These are phyloP conservation scores for Eupithecia subumbrata DNA, from an alignment of 2,888 invertebrate genomes.

Conservation along the genomic window DNA sequence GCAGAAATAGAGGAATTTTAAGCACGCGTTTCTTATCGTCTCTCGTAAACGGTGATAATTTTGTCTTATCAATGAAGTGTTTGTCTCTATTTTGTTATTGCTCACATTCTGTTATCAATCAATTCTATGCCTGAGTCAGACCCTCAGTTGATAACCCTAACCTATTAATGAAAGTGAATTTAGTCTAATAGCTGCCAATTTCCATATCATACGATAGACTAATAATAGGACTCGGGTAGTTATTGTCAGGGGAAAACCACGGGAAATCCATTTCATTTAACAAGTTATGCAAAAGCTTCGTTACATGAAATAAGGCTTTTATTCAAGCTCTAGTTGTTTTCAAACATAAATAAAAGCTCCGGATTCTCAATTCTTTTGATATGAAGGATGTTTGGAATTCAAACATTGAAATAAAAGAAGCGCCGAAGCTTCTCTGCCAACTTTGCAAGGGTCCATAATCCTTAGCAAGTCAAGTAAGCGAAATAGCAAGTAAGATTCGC, in stretches of 20 bases:
- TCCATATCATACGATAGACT: slow-evolving; percentile 10
- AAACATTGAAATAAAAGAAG: neutral
- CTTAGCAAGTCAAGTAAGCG: slow-evolving; percentile 32
- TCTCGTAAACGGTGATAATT: slow-evolving; percentile 46
- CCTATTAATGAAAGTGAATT: slow-evolving; percentile 15
- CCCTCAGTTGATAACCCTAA: slow-evolving; percentile 18
- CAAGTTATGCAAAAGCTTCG: neutral
- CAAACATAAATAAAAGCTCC: neutral
- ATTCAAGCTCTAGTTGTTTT: neutral
- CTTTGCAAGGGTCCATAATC: slow-evolving; percentile 7
- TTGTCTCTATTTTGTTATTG: slow-evolving; percentile 49
- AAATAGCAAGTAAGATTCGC: slow-evolving; percentile 46
- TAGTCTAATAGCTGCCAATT: slow-evolving; percentile 8
- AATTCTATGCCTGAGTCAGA: slow-evolving; percentile 17
- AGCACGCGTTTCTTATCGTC: slow-evolving; percentile 55
- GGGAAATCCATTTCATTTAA: slow-evolving; percentile 24
- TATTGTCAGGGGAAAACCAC: slow-evolving; percentile 35
- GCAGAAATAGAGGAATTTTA: slow-evolving; percentile 45
- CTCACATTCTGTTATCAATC: slow-evolving; percentile 26
- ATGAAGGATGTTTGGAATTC: neutral
- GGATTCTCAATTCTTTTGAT: neutral
- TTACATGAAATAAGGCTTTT: neutral
- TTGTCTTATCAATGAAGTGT: slow-evolving; percentile 55
- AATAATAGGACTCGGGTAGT: slow-evolving; percentile 7
- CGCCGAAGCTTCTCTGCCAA: neutral